Evolutionary conservation across 2,888 invertebrate genomes (phyloP).

Genomic region (Conomelus anceps): DNA sequence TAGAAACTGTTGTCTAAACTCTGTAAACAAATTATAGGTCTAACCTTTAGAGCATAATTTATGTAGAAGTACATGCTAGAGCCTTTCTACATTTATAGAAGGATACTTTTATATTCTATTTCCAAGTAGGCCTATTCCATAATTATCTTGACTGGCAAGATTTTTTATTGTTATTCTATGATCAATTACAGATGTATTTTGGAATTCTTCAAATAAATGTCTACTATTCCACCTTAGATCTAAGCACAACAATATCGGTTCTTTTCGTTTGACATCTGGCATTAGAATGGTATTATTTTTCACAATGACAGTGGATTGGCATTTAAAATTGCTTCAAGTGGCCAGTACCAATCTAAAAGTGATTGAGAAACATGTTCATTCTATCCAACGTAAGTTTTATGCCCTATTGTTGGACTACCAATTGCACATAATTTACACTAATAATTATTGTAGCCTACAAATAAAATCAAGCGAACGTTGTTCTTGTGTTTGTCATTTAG

Average conservation of each 20-base stretch:
- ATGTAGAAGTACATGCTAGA: too few species aligned
- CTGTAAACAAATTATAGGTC: too few species aligned
- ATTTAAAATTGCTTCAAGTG: neutral
- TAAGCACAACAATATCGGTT: neutral
- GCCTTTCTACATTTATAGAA: too few species aligned
- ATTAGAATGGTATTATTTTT: neutral
- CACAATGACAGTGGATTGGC: neutral
- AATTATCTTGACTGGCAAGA: neutral
- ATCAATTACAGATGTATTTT: neutral
- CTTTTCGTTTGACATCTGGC: neutral
- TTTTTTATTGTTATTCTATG: neutral
- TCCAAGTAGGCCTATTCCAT: too few species aligned
- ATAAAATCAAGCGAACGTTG: neutral
- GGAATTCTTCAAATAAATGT: neutral
- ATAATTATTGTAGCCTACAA: neutral
- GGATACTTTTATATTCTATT: too few species aligned
- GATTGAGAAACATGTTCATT: neutral
- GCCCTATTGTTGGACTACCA: neutral
- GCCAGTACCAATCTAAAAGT: neutral
- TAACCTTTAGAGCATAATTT: too few species aligned
- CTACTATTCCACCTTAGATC: neutral
- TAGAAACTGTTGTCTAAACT: too few species aligned
- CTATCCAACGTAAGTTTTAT: neutral
- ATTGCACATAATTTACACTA: neutral
- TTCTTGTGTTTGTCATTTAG: neutral